Conservation (phyloP, 1,140 invertebrate genomes). For the Rhyacophila brunnea region DNA sequence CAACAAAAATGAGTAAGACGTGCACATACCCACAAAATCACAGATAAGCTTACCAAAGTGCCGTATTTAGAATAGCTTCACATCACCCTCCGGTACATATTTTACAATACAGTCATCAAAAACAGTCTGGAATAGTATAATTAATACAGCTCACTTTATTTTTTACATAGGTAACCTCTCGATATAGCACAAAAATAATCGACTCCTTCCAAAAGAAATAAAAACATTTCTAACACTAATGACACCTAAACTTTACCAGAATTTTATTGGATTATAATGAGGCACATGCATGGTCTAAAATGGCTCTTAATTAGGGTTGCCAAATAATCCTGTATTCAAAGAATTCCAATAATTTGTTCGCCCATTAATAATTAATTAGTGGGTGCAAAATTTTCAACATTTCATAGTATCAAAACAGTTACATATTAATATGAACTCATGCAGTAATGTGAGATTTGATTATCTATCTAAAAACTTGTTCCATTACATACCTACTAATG, state of each 20-base stretch:
- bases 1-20: constrained; percentile 20
- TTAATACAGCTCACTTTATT: neutral
- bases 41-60: constrained; percentile 28
- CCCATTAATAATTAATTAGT: too few species aligned
- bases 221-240: constrained; percentile 4
- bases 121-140: neutral
- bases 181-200: neutral
- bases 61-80: constrained; percentile 18
- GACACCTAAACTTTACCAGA: constrained; percentile 14
- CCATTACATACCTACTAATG: too few species aligned
- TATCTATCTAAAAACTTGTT: too few species aligned
- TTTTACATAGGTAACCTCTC: neutral
- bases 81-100: neutral
- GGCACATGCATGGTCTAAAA: constrained; percentile 33
- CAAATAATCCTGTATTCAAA: constrained; percentile 12
- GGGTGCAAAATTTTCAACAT: too few species aligned
- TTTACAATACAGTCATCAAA: neutral
- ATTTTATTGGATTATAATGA: constrained; percentile 29
- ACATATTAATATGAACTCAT: too few species aligned
- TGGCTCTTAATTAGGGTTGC: constrained; percentile 9
- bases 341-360: constrained; percentile 1
- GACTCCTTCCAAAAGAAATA: neutral
- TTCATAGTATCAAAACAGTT: too few species aligned
- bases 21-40: constrained; percentile 28
- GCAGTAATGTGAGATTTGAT: too few species aligned